phyloP scores from a whole-genome alignment of 2,888 invertebrate genomes.

The Atrina japonica region DNA sequence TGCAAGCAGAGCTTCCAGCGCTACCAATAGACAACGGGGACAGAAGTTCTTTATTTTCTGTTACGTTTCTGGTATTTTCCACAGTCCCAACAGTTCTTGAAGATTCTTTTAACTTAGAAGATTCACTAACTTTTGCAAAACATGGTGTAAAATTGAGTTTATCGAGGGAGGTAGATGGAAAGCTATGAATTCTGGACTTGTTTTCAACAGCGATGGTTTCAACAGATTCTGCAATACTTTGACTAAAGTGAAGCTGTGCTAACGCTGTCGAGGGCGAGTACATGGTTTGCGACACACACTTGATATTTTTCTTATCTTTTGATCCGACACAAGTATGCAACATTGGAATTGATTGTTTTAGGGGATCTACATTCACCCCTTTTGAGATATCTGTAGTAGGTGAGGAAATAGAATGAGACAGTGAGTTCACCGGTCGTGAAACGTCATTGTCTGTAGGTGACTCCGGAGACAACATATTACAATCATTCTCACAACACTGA shows the following conservation, averaged over 20 bases:
- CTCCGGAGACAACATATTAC: too few species aligned
- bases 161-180: constrained; percentile 79
- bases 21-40: constrained; percentile 53
- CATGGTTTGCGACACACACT: constrained; percentile 45
- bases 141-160: constrained; percentile 79
- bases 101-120: constrained; percentile 29
- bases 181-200: constrained; percentile 51
- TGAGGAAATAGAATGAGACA: not conserved
- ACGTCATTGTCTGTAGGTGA: not conserved
- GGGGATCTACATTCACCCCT: not conserved
- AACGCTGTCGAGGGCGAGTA: constrained; percentile 81
- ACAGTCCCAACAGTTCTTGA: constrained; percentile 2
- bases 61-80: constrained; percentile 11
- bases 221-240: constrained; percentile 47
- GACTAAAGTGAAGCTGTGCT: constrained; percentile 78
- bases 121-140: constrained; percentile 57
- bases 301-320: constrained; percentile 18
- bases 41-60: constrained; percentile 45
- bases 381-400: not conserved
- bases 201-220: constrained; percentile 52
- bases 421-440: constrained; percentile 1
- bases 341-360: constrained; percentile 7
- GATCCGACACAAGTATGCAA: constrained; percentile 5
- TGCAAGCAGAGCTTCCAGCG: constrained; percentile 44
- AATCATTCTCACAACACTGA: too few species aligned